Conservation (phyloP, 2,113 vertebrate genomes). For the Microtus montanus region DNA sequence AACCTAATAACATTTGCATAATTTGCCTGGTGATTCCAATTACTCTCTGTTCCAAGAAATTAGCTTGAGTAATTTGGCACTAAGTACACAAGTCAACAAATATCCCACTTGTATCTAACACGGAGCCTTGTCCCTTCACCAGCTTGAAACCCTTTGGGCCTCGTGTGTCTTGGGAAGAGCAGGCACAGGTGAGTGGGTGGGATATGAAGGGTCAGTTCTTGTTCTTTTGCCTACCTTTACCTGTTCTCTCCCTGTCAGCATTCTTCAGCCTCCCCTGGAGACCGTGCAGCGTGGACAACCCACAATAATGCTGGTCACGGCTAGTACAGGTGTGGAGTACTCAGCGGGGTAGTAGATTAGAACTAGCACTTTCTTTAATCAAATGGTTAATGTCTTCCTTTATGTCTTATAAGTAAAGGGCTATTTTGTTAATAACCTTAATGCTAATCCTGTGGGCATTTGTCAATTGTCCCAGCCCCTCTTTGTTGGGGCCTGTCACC, state of each 20-base stretch:
- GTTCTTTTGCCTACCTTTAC: background rate
- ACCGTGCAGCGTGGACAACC: background rate
- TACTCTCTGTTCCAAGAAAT: conserved; percentile 23
- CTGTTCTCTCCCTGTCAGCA: background rate
- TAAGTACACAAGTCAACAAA: conserved; percentile 11
- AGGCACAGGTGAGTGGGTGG: background rate
- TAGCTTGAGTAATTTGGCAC: conserved; percentile 45
- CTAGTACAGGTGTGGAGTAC: background rate
- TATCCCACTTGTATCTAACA: background rate
- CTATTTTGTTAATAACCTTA: background rate
- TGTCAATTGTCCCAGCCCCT: background rate
- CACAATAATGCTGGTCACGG: too few species aligned
- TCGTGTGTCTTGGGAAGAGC: background rate
- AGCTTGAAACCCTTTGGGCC: background rate
- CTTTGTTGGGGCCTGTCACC: background rate
- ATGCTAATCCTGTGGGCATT: background rate
- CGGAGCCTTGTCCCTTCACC: background rate
- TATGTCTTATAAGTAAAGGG: background rate
- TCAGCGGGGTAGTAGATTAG: background rate
- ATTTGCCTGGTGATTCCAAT: conserved; percentile 30
- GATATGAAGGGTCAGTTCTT: background rate
- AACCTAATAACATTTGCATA: background rate
- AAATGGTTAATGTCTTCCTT: background rate
- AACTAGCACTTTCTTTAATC: background rate
- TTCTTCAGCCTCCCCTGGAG: too few species aligned